These are phyloP conservation scores for Heliothis peltigera DNA, from an alignment of 2,888 invertebrate species.

Conservation along the genomic window DNA sequence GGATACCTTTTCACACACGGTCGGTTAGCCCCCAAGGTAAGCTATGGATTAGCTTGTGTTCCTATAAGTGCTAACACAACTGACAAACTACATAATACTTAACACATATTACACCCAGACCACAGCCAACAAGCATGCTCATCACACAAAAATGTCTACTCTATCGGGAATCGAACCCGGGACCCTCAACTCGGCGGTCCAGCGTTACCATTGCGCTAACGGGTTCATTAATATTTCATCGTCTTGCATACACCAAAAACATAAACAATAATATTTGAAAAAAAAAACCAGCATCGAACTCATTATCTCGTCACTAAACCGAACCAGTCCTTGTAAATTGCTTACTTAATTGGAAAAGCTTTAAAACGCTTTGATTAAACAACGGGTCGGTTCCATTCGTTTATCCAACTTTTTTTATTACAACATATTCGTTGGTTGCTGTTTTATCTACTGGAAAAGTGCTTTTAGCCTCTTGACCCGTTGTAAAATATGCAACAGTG, in stretches of 20 bases:
- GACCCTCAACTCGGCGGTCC: too few species aligned
- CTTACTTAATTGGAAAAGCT: conserved; percentile 56
- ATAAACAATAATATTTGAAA: conserved; percentile 21
- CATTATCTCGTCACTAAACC: conserved; percentile 49
- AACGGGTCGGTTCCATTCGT: conserved; percentile 52
- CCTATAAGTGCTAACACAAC: too few species aligned
- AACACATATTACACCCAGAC: too few species aligned
- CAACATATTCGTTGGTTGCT: conserved; percentile 44
- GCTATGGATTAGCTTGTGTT: too few species aligned
- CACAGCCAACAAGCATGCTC: too few species aligned
- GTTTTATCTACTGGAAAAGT: conserved; percentile 71
- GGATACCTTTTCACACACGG: too few species aligned
- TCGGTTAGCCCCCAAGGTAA: too few species aligned
- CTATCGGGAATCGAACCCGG: too few species aligned
- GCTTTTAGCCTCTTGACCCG: conserved; percentile 67
- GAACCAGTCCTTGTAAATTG: conserved; percentile 43
- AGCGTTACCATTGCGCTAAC: too few species aligned
- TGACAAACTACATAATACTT: too few species aligned
- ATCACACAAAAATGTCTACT: too few species aligned
- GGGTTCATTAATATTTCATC: too few species aligned
- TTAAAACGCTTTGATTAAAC: conserved; percentile 55
- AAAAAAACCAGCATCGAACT: conserved; percentile 28
- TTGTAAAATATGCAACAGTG: conserved; percentile 71
- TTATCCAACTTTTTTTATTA: conserved; percentile 50
- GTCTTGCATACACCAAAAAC: conserved; percentile 12